Evolutionary conservation across 2,113 vertebrate genomes (phyloP).

Genomic region (Mus spicilegus): DNA sequence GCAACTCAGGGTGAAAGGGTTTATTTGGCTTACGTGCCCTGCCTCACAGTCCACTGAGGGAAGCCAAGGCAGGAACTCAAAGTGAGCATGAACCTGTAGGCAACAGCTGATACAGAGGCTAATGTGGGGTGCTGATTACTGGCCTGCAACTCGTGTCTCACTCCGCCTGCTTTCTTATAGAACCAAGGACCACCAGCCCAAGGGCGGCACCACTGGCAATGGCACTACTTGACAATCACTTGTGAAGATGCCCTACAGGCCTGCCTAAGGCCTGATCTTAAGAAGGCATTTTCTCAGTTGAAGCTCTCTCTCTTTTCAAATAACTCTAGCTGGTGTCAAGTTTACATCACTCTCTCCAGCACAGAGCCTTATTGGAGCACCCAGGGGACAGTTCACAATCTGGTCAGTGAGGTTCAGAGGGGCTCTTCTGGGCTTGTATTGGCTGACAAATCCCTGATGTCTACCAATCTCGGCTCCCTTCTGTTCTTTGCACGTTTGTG

Average conservation of each 20-base stretch:
- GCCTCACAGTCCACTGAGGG: not conserved
- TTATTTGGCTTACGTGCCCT: not conserved
- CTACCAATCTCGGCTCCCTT: slow-evolving; percentile 3
- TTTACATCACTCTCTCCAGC: not conserved
- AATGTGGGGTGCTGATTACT: not conserved
- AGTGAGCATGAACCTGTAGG: not conserved
- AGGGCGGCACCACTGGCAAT: not conserved
- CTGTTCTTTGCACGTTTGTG: not conserved
- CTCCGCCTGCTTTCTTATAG: not conserved
- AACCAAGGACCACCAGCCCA: not conserved
- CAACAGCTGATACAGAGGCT: not conserved
- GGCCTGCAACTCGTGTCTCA: not conserved
- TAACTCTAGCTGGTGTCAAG: not conserved
- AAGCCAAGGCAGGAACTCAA: not conserved
- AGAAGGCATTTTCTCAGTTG: not conserved
- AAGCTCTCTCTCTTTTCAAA: not conserved
- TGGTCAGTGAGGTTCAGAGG: slow-evolving; percentile 30
- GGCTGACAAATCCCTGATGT: not conserved
- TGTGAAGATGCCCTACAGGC: not conserved
- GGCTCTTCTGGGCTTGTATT: not conserved
- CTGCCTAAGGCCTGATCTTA: not conserved
- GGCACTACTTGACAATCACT: not conserved
- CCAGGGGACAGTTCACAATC: not conserved
- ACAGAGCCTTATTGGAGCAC: slow-evolving; percentile 20
- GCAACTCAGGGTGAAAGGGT: not conserved